These are phyloP conservation scores for Setophaga kirtlandii DNA, from an alignment of 2,113 vertebrate genomes.

Conservation along the genomic window DNA sequence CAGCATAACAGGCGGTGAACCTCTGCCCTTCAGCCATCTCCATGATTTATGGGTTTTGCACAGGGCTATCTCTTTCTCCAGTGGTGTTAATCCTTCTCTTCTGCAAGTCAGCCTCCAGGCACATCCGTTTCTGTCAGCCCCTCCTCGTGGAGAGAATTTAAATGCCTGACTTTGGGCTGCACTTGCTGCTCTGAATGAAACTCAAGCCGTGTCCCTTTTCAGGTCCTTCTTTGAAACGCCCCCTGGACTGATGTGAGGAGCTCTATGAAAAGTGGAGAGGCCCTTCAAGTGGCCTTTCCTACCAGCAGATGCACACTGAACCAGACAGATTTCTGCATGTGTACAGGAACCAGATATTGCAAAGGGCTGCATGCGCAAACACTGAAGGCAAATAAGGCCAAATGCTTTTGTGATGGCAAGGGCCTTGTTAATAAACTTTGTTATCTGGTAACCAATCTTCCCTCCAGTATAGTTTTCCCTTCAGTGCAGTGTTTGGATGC, in stretches of 20 bases:
- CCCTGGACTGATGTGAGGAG: not conserved
- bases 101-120: not conserved
- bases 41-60: not conserved
- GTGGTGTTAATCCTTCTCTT: not conserved
- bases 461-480: not conserved
- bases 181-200: not conserved
- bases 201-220: not conserved
- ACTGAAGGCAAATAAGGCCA: not conserved
- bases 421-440: not conserved
- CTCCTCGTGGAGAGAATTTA: not conserved
- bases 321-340: accelerated
- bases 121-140: not conserved
- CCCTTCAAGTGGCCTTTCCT: not conserved
- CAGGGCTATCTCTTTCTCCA: accelerated
- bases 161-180: not conserved
- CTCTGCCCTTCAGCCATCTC: not conserved
- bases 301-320: not conserved
- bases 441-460: not conserved
- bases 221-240: not conserved
- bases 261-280: not conserved
- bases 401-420: not conserved
- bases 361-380: not conserved
- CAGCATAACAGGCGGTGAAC: accelerated
- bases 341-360: accelerated
- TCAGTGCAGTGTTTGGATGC: not conserved